Evolutionary conservation across 1,140 invertebrate species (phyloP), one percentile per base, ranked within the genome.

Genomic region (Acromyrmex charruanus): DNA sequence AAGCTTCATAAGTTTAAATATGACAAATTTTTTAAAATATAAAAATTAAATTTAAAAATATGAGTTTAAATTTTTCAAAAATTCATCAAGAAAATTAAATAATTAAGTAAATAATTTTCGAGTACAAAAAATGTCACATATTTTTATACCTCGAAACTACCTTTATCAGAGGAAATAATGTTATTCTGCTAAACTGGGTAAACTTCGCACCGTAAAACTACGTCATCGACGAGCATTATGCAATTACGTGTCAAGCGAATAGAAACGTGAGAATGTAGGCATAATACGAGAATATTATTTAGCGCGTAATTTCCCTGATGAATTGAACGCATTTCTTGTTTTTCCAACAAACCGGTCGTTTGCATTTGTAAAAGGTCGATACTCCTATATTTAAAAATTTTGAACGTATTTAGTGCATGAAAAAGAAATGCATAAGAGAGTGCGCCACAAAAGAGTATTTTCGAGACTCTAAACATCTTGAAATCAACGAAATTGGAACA

Each of bases 221-320:
- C 49, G 21, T 21, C 65, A 82, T 71, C 12, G 3, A 21, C 21
- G 25, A 31, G 10, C 31, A 25, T 84, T 84, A 84, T 14, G 80
- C 80, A 84, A 84, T 84, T 84, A 9, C 18, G 21, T 72, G 51
- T 21, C 3, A 82, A 82, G 49, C 18, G 4, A 61, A 66, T 44
- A 77, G n/a, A 44, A 77, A 39, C n/a, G 53, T 6, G 51, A 53
- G 51, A 74, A 25, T 39, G 4, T 9, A 6, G 16, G 1, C 18
- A 18, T n/a, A 7, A 25, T 14, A 68, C 25, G 25, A 25, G 25
- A 25, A 49, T 69, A 69, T 69, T 69, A 69, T 28, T 69, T 21
- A 51, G 18, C 18, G 10, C 16, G 61, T 31, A 79, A 77, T 9
- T 28, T 12, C n/a, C 44, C 0, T 7, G 51, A 44, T 44, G 21